phyloP scores from a whole-genome alignment of 2,888 invertebrate species.

The Osedax frankpressi region DNA sequence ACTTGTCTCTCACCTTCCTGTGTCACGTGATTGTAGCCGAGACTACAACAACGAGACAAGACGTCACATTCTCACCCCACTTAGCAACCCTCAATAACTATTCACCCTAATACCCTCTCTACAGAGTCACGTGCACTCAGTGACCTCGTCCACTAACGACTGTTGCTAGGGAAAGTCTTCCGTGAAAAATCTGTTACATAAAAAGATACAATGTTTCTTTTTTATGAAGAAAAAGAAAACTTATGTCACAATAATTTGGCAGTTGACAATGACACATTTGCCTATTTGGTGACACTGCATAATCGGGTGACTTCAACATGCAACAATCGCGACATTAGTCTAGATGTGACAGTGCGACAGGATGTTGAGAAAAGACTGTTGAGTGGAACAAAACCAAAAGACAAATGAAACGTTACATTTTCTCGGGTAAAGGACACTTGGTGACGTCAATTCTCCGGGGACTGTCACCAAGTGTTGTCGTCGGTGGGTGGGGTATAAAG shows the following conservation, averaged over 20 bases:
- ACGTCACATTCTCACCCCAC: background rate
- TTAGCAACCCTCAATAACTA: background rate
- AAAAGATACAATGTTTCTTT: background rate
- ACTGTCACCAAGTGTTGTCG: conserved; percentile 6
- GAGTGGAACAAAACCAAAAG: background rate
- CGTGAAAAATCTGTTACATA: conserved; percentile 4
- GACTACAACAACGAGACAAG: conserved; percentile 1
- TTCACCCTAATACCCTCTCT: background rate
- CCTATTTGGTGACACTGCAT: background rate
- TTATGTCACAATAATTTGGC: background rate
- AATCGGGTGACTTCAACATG: background rate
- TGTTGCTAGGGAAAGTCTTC: background rate
- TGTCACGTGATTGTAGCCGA: background rate
- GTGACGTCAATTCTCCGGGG: background rate
- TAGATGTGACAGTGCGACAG: too few relatives aligned
- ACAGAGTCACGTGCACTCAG: background rate
- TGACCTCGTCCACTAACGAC: background rate
- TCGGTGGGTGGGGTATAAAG: conserved; percentile 3
- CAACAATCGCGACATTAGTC: background rate
- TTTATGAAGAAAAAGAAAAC: background rate
- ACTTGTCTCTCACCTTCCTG: background rate
- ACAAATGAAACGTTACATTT: background rate
- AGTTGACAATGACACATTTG: background rate
- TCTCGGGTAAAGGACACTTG: background rate
- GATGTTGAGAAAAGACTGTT: conserved; percentile 3